Base-by-base conservation (phyloP, 2,888 invertebrate genomes). In the Quadriops clusia region DNA sequence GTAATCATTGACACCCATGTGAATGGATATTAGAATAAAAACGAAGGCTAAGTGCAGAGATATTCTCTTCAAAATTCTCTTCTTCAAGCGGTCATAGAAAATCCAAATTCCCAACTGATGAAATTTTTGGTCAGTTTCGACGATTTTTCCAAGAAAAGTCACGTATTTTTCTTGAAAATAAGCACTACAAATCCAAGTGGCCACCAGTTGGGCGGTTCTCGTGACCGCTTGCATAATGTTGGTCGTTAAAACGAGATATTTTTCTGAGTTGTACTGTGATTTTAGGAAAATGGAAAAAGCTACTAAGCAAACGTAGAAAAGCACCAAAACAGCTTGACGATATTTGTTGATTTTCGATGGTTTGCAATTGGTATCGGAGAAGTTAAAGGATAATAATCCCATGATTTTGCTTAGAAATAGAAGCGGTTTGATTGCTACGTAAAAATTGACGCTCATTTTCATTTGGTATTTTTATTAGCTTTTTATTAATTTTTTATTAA, bases 61-160 rank as follows among this genome's bases (percentile, higher is more conserved):
- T 15, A 41, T 33, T 18, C 38, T 21, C 17, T 28, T 28, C 6
- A 34, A 30, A 12, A 43, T 38, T 7, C 31, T 25, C 10, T 36
- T 38, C 17, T 34, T 11, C 2, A 40, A 34, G 25, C 35, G 41
- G 5, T 32, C 31, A 23, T 46, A 47, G 33, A 40, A 45, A 17
- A 45, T 41, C 35, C 41, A 41, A 18, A 46, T 34, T 3, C 43
- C 41, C 12, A 49, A 31, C 25, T 35, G 35, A 5, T 37, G 33
- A 23, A 49, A 41, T 17, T 32, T 37, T 12, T 40, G 35, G 9
- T 43, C 43, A 11, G 46, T 34, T 23, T 43, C 38, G 12, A 38
- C 38, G 14, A 46, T 32, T 32, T 43, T 36, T 10, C 36, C 33
- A 29, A 46, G 23, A n/a, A 38, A 34, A 1, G 29, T 21, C 3